Conservation (phyloP, 1,140 invertebrate species). For the Drosophila bipectinata region DNA sequence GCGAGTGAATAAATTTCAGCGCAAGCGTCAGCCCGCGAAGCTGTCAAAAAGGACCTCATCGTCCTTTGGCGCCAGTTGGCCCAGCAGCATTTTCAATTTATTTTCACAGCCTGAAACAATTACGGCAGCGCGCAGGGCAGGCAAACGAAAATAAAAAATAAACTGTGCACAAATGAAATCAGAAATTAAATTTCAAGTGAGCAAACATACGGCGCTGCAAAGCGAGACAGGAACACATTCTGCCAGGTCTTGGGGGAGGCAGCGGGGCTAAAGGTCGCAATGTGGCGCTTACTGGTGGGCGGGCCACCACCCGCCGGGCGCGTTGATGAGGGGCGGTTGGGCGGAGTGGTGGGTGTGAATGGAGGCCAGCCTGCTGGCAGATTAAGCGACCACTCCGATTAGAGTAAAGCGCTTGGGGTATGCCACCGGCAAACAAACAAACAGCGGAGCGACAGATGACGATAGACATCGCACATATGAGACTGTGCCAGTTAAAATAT, state of each 20-base stretch:
- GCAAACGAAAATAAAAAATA: conserved; percentile 39
- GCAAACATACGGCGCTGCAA: conserved; percentile 69
- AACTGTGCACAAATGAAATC: conserved; percentile 78
- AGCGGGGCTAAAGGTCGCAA: conserved; percentile 23
- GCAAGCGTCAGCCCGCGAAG: conserved; percentile 75
- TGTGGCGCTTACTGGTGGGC: conserved; percentile 33
- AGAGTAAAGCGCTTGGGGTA: conserved; percentile 28
- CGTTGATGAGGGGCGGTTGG: conserved; percentile 26
- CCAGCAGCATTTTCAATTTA: conserved; percentile 72
- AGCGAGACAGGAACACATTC: conserved; percentile 5
- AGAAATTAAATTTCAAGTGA: conserved; percentile 80
- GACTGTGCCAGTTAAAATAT: conserved; percentile 10
- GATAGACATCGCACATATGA: conserved; percentile 36
- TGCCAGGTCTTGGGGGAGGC: neutral
- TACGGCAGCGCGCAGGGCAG: conserved; percentile 37
- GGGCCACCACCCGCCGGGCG: conserved; percentile 44
- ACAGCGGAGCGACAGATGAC: conserved; percentile 36
- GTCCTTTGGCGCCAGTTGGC: conserved; percentile 68
- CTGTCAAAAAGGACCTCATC: conserved; percentile 70
- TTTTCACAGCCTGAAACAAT: conserved; percentile 81
- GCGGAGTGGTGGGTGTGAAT: conserved; percentile 1
- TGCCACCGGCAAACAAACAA: conserved; percentile 26
- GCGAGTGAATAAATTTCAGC: conserved; percentile 61
- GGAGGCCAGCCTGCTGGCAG: conserved; percentile 39
- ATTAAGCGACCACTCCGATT: conserved; percentile 60